These are phyloP conservation scores for Aphis gossypii DNA, from an alignment of 1,140 invertebrate genomes.

Conservation along the genomic window DNA sequence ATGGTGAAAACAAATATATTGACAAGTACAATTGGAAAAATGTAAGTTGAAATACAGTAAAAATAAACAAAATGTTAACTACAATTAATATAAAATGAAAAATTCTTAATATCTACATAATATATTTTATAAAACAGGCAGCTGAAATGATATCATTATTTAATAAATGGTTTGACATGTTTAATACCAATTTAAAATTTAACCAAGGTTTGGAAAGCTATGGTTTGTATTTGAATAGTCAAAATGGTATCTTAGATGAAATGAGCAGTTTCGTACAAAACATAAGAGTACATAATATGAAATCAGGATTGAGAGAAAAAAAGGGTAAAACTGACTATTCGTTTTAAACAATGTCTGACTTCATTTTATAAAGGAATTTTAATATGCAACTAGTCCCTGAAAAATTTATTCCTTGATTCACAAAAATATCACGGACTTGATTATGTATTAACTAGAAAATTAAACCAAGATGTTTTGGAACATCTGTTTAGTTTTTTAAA, in stretches of 20 bases:
- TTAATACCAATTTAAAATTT: not conserved
- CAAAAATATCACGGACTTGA: not conserved
- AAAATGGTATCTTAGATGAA: not conserved
- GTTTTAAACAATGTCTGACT: not conserved
- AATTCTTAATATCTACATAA: not conserved
- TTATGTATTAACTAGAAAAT: not conserved
- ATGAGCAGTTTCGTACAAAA: not conserved
- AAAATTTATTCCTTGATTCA: not conserved
- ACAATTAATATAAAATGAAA: not conserved
- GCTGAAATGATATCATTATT: not conserved
- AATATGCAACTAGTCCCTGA: not conserved
- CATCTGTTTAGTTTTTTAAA: not conserved
- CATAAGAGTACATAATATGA: not conserved
- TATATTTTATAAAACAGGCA: not conserved
- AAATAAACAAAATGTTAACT: not conserved
- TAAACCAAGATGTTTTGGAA: not conserved
- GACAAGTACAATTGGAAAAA: not conserved
- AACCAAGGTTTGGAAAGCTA: not conserved
- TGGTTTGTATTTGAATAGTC: not conserved
- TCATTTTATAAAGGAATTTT: not conserved
- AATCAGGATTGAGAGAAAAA: not conserved
- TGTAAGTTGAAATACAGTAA: not conserved
- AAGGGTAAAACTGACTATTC: not conserved
- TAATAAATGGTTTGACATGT: not conserved
- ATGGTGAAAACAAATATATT: not conserved